These are phyloP conservation scores for Metellina segmentata DNA, from an alignment of 2,888 invertebrate genomes.

Conservation along the genomic window DNA sequence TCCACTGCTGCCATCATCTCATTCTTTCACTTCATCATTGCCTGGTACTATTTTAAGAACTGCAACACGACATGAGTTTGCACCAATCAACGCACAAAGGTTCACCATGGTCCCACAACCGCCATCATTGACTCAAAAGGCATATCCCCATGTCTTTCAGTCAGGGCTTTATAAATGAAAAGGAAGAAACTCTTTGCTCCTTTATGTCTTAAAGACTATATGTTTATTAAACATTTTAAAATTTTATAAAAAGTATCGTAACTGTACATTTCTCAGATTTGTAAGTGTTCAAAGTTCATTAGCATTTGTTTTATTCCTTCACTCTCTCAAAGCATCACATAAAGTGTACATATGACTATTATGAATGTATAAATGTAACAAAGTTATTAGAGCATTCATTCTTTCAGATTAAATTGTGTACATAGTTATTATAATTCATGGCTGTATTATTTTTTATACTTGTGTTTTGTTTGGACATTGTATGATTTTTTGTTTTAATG, in stretches of 20 bases:
- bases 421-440: slow-evolving; percentile 49
- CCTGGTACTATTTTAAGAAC: slow-evolving; percentile 44
- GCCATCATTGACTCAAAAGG: slow-evolving; percentile 38
- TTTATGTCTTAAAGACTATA: slow-evolving; percentile 1
- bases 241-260: slow-evolving; percentile 57
- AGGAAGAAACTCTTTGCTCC: not conserved
- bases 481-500: slow-evolving; percentile 23
- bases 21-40: slow-evolving; percentile 55
- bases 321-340: slow-evolving; percentile 46
- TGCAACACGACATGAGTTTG: slow-evolving; percentile 53
- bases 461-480: slow-evolving; percentile 8
- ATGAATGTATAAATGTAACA: slow-evolving; percentile 67
- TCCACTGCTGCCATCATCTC: slow-evolving; percentile 52
- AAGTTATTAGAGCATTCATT: slow-evolving; percentile 29
- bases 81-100: slow-evolving; percentile 72
- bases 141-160: slow-evolving; percentile 56
- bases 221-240: slow-evolving; percentile 55
- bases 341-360: slow-evolving; percentile 59
- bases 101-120: slow-evolving; percentile 66
- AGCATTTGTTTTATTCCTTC: slow-evolving; percentile 71
- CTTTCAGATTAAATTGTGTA: slow-evolving; percentile 44
- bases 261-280: slow-evolving; percentile 55
- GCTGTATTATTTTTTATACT: slow-evolving; percentile 49
- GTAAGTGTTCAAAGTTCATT: slow-evolving; percentile 53
- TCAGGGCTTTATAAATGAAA: slow-evolving; percentile 62